phyloP scores from a whole-genome alignment of 2,797 vertebrate genomes.

The Dallia pectoralis region DNA sequence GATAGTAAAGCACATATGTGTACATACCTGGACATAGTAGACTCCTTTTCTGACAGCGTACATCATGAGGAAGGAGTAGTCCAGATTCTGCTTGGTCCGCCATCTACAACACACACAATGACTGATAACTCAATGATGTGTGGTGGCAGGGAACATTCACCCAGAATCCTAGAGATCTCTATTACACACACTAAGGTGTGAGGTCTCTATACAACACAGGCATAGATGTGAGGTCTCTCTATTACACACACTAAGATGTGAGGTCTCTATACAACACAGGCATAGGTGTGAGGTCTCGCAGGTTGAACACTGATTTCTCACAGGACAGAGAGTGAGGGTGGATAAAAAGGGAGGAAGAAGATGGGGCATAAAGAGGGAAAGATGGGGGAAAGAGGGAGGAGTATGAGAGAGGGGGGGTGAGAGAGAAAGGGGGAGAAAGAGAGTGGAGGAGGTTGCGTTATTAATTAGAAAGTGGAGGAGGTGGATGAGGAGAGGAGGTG shows the following conservation, averaged over 20 bases:
- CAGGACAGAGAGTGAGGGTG: not conserved
- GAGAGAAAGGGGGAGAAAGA: conserved; percentile 1
- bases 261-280: not conserved
- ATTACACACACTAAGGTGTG: not conserved
- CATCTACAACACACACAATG: conserved; percentile 82
- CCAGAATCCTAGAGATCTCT: too few relatives aligned
- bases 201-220: not conserved
- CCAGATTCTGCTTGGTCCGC: conserved; percentile 98
- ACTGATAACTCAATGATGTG: too few relatives aligned
- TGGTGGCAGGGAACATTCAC: too few relatives aligned
- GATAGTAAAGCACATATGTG: too few relatives aligned
- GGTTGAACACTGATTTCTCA: conserved; percentile 1
- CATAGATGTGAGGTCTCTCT: not conserved
- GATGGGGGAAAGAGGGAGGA: too few relatives aligned
- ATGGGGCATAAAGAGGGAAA: not conserved
- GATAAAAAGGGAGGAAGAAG: conserved; percentile 7
- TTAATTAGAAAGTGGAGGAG: conserved; percentile 33
- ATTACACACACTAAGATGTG: not conserved
- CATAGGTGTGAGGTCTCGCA: not conserved
- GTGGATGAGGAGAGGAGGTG: not conserved
- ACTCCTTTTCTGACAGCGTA: conserved; percentile 94
- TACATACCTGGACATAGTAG: conserved; percentile 94
- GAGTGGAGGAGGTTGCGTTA: not conserved
- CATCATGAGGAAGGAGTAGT: conserved; percentile 99
- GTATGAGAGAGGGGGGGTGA: conserved; percentile 15